Base-by-base conservation (phyloP, 2,113 vertebrate genomes). In the Andinoacara biseriatus region DNA sequence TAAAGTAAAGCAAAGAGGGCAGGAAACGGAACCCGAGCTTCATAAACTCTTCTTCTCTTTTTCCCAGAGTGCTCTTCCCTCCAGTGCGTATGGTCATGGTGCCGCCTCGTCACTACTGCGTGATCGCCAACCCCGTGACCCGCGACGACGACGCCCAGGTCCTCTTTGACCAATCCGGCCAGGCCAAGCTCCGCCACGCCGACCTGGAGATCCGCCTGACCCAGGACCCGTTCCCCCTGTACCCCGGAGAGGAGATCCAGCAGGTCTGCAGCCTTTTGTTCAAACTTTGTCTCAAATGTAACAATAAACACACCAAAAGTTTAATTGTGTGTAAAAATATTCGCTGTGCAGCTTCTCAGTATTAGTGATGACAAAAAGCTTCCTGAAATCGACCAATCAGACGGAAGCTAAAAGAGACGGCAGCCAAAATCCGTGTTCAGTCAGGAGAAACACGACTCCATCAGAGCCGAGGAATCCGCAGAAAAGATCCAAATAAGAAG, bases 141-240 rank as follows among this genome's bases (percentile, higher is more conserved):
- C 93, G 95, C 1, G 95, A 96, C 0, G 86, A 91, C 0, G 63
- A 95, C 6, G 85, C 54, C 1, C 15, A 38, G 0, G 94, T 96
- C n/a, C 92, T 94, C n/a, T 93, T 97, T 0, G 97, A 98, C 74
- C 89, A 74, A 2, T 86, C 93, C 0, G 97, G 97, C 4, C 97
- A 98, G 88, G 96, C 95, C 18, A 97, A 96, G 22, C 97, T 98
- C 4, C 92, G 96, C 0, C 97, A 98, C 0, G 97, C 96, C 0
- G 97, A 98, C 94, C 95, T 96, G 86, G 97, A 98, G 93, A 97
- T 98, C 93, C 96, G 97, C 0, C 95, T 98, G 81, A 89, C 95
- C 62, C 96, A 96, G 93, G 97, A 98, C 6, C 97, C 97, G 3
- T 97, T 97, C 87, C 97, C 97, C 0, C 94, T 97, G 43, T 97